Evolutionary conservation across 1,140 invertebrate genomes (phyloP), one percentile per base, ranked within the genome.

Genomic region (Drosophila murphyi): DNA sequence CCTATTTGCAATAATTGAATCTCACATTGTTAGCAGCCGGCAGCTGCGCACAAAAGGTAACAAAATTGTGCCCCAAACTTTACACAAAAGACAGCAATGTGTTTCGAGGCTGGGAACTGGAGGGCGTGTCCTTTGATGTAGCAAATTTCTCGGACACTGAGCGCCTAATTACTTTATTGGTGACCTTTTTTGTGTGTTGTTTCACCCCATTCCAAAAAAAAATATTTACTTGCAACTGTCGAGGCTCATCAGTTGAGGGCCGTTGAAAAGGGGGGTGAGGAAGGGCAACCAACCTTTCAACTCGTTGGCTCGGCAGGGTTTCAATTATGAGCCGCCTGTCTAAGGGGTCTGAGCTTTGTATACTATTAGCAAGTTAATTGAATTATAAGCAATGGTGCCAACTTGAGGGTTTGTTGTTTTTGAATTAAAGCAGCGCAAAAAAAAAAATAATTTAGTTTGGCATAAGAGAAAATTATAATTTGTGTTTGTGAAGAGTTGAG

Each of bases 141-240:
- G 63, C 80, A 83, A 83, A 89, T 88, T 88, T 88, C 82, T 88
- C 83, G 83, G 83, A 88, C 83, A 88, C 80, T 89, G 82, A 88
- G 83, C 83, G 72, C 73, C 85, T 88, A 88, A 88, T 88, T 88
- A 88, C 83, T 88, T 88, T 89, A 88, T 88, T 88, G 83, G 83
- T 80, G 83, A 76, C 83, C 83, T 78, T 88, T 87, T 76, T 72
- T 68, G 82, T 82, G 65, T 39, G 20, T 48, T 52, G 12, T 34
- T 37, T 28, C 20, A 1, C 37, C 47, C 5, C 20, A 10, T 59
- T 43, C 28, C 32, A 7, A 47, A 12, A 12, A 34, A 69, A 43
- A 51, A 51, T 31, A 69, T 61, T 68, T 73, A 39, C 56, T 45
- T 48, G 56, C 45, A 72, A 57, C 61, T 65, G 69, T 43, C 39